Percentiles rank a stretch among this genome's conserved stretches.
Evolutionary conservation across 2,113 vertebrate genomes (phyloP).

Genomic region (Crotalus helleri): DNA sequence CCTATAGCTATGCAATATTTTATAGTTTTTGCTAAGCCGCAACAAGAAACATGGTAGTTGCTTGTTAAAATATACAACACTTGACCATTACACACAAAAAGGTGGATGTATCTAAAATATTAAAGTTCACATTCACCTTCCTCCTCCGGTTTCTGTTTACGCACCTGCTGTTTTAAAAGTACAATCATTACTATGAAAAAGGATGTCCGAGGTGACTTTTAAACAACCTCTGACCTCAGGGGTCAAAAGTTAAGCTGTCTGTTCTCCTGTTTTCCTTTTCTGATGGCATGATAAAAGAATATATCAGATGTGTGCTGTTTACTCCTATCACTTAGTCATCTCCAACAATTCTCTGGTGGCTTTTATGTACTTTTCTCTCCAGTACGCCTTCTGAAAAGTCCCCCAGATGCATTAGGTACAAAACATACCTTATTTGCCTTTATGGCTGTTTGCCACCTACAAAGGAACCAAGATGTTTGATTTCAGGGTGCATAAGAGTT

Average conservation of each 20-base stretch:
- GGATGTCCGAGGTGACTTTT: constrained; percentile 70
- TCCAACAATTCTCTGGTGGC: constrained; percentile 39
- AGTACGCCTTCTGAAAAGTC: not conserved
- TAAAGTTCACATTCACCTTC: constrained; percentile 21
- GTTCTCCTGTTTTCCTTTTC: constrained; percentile 67
- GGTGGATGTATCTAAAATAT: not conserved
- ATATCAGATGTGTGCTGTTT: constrained; percentile 54
- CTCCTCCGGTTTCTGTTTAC: constrained; percentile 28
- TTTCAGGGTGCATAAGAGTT: not conserved
- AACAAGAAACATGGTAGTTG: not conserved
- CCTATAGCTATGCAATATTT: not conserved
- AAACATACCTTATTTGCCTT: not conserved
- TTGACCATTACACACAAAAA: not conserved
- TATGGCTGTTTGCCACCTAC: not conserved
- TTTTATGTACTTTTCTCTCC: not conserved
- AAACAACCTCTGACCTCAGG: constrained; percentile 70
- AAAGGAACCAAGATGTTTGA: not conserved
- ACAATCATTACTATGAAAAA: constrained; percentile 35
- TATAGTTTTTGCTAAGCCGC: not conserved
- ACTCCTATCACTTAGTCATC: constrained; percentile 17
- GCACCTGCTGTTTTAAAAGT: constrained; percentile 69
- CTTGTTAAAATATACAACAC: not conserved
- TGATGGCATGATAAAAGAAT: constrained; percentile 57
- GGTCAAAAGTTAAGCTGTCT: constrained; percentile 90
- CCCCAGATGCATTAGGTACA: not conserved